Percentiles rank a stretch among this genome's conserved stretches.
Evolutionary conservation across 2,888 invertebrate species (phyloP).

Genomic region (Macaria notata): DNA sequence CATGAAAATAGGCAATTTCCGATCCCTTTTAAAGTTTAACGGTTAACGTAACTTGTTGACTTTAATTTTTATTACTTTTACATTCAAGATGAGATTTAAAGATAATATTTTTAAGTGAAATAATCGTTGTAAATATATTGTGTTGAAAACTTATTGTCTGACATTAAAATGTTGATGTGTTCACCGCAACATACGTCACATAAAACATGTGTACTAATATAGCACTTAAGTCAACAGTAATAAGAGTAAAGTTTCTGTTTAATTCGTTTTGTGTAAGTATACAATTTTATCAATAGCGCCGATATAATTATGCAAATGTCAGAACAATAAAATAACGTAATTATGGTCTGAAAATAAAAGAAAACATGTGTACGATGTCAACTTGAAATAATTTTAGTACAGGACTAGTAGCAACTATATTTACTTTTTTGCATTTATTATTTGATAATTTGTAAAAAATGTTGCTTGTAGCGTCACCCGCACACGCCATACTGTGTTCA

Average conservation of each 20-base stretch:
- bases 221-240: background rate
- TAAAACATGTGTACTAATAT: too few species aligned
- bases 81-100: constrained; percentile 32
- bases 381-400: constrained; percentile 18
- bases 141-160: constrained; percentile 34
- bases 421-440: too few species aligned
- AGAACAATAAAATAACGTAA: constrained; percentile 22
- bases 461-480: too few species aligned
- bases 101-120: constrained; percentile 25
- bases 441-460: too few species aligned
- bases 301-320: constrained; percentile 25
- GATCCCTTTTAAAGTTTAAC: constrained; percentile 26
- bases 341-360: constrained; percentile 15
- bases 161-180: constrained; percentile 33
- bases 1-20: constrained; percentile 27
- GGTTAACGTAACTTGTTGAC: constrained; percentile 20
- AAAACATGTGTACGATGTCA: constrained; percentile 19
- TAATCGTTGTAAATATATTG: constrained; percentile 5
- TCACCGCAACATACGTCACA: constrained; percentile 7
- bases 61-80: constrained; percentile 31
- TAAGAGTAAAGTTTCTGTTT: background rate
- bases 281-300: background rate
- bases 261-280: background rate
- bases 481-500: too few species aligned
- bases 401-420: constrained; percentile 3